Base-by-base conservation (phyloP, 2,113 vertebrate species). In the Chionodraco myersi region DNA sequence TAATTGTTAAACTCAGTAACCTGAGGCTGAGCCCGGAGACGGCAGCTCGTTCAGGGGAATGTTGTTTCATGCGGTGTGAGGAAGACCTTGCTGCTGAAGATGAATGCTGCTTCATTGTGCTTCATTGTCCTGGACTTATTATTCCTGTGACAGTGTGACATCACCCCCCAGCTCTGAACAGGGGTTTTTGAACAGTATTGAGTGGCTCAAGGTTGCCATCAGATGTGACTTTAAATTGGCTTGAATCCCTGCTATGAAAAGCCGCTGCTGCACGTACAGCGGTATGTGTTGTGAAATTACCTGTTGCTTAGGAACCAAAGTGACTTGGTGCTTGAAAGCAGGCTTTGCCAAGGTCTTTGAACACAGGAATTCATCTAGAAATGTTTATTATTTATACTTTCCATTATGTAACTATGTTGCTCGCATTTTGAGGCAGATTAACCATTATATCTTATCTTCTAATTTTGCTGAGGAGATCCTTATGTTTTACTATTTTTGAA, bases 251-350 rank as follows among this genome's bases (percentile, higher is more conserved):
- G 75, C 81, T 75, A 90, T 91, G 93, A 93, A 94, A 90, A 91
- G 91, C 90, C 83, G 80, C 84, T 80, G 83, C 90, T 89, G 82
- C 80, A 81, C 10, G 13, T 77, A 83, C 65, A 74, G 77, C 69
- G 23, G 81, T 10, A 15, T 82, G 81, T 90, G 87, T 89, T 91
- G 81, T 91, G 88, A 89, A 92, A 89, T 92, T 80, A 93, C 92
- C 89, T 95, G 95, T 96, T 96, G 95, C 95, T 94, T 94, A 93
- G 95, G 79, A 95, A 96, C 95, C 88, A 60, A 41, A 77, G 66
- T 83, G 89, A 90, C 87, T 93, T 80, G 45, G 79, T 86, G 72
- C 77, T 80, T 86, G 30, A 67, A 65, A 72, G 72, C 36, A 51
- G 49, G 68, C 77, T 83, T 89, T 76, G 91, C 63, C 91, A 93